phyloP scores from a whole-genome alignment of 2,888 invertebrate genomes.

The Augochlorella aurata region DNA sequence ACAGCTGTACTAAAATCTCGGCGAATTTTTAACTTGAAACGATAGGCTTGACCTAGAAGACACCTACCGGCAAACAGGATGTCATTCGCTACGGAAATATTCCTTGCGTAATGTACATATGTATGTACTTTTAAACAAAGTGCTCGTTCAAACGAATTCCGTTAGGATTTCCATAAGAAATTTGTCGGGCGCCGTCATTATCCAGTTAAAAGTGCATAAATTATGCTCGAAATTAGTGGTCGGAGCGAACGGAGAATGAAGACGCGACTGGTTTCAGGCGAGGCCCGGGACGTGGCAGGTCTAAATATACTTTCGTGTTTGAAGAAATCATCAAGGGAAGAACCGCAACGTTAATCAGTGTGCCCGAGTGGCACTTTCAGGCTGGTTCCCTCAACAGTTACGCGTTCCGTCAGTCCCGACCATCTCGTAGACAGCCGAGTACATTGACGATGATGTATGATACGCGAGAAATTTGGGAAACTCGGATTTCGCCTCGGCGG shows the following conservation, averaged over 20 bases:
- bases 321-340: neutral
- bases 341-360: neutral
- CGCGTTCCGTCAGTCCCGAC: neutral
- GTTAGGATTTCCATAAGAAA: too few relatives aligned
- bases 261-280: neutral
- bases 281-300: neutral
- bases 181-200: too few relatives aligned
- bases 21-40: too few relatives aligned
- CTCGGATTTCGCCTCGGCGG: neutral
- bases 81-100: too few relatives aligned
- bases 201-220: neutral
- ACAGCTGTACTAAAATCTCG: too few relatives aligned
- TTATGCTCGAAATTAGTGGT: neutral
- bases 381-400: neutral
- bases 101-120: too few relatives aligned
- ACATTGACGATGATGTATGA: slow-evolving; percentile 1
- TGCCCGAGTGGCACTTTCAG: neutral
- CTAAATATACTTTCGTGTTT: slow-evolving; percentile 3
- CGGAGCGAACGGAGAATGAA: neutral
- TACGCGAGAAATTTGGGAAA: neutral
- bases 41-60: too few relatives aligned
- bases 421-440: neutral
- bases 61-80: too few relatives aligned
- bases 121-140: too few relatives aligned
- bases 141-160: too few relatives aligned